Percentiles rank a stretch among this genome's conserved stretches.
Evolutionary conservation across 53 echinoderm and acorn worm genomes (phyloP).

Genomic region (Apostichopus leukothele): DNA sequence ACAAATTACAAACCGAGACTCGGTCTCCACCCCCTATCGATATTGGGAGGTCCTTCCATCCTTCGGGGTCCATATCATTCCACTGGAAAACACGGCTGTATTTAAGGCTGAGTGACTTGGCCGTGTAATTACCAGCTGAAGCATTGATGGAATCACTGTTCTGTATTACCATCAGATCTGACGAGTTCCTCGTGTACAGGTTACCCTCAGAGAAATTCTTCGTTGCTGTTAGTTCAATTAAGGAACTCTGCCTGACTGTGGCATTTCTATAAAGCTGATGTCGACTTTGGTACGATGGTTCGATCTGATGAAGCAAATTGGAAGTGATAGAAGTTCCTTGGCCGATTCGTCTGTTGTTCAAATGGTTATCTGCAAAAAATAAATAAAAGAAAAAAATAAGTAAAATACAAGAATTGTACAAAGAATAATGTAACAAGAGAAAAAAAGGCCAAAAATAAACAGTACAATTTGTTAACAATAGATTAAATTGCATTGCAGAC

Average conservation of each 20-base stretch:
- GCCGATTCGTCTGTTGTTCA: not conserved
- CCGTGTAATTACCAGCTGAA: not conserved
- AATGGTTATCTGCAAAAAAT: not conserved
- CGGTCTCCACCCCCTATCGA: not conserved
- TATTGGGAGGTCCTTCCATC: slow-evolving; percentile 51
- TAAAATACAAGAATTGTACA: no score
- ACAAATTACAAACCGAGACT: not conserved
- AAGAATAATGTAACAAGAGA: no score
- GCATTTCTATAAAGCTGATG: not conserved
- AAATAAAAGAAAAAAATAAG: not conserved
- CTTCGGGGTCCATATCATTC: slow-evolving; percentile 49
- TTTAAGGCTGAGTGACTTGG: not conserved
- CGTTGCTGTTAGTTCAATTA: not conserved
- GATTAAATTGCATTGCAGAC: no score
- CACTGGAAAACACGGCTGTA: slow-evolving; percentile 40
- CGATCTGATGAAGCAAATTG: not conserved
- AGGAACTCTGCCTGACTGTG: no score
- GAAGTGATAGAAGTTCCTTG: not conserved
- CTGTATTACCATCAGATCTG: not conserved
- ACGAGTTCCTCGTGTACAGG: not conserved
- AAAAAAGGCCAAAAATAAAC: no score
- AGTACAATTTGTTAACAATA: no score
- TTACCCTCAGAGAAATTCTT: not conserved
- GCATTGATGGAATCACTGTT: not conserved
- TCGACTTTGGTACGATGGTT: not conserved